These are phyloP conservation scores for Tetramorium parvispinum DNA, from an alignment of 1,140 invertebrate genomes.

Conservation along the genomic window DNA sequence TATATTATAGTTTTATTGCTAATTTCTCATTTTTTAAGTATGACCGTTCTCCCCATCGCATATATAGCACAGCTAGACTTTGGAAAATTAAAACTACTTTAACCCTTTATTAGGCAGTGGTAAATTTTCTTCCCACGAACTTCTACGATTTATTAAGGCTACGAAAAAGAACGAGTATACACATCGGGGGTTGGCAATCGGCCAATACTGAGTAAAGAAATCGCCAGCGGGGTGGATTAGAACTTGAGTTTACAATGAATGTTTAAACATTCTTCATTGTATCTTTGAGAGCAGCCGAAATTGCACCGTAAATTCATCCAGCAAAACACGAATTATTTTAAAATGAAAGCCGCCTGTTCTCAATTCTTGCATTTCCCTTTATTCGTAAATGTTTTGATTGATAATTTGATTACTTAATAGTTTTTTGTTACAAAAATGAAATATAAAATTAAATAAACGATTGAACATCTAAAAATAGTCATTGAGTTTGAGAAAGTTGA, in stretches of 20 bases:
- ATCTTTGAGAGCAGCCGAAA: background rate
- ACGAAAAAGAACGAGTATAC: constrained; percentile 28
- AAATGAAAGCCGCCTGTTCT: background rate
- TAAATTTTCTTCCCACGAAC: constrained; percentile 45
- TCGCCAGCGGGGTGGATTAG: constrained; percentile 19
- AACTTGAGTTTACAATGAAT: constrained; percentile 24
- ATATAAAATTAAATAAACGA: background rate
- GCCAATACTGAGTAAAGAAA: constrained; percentile 28
- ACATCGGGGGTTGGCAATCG: constrained; percentile 18
- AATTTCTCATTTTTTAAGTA: background rate
- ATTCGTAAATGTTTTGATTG: background rate
- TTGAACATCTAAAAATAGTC: background rate
- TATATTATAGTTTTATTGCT: background rate
- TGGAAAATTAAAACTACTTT: constrained; percentile 27
- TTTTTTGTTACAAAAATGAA: background rate
- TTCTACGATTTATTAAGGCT: constrained; percentile 51
- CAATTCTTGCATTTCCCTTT: background rate
- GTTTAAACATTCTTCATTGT: constrained; percentile 36
- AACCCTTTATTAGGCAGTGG: constrained; percentile 11
- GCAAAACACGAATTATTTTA: background rate
- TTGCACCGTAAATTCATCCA: background rate
- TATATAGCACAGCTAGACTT: background rate
- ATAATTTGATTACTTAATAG: background rate
- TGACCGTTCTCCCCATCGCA: background rate
- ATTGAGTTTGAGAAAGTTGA: background rate